Percentiles rank a stretch among this genome's conserved stretches.
These are phyloP conservation scores for Ficedula albicollis DNA, from an alignment of 2,797 vertebrate genomes.

Conservation along the genomic window DNA sequence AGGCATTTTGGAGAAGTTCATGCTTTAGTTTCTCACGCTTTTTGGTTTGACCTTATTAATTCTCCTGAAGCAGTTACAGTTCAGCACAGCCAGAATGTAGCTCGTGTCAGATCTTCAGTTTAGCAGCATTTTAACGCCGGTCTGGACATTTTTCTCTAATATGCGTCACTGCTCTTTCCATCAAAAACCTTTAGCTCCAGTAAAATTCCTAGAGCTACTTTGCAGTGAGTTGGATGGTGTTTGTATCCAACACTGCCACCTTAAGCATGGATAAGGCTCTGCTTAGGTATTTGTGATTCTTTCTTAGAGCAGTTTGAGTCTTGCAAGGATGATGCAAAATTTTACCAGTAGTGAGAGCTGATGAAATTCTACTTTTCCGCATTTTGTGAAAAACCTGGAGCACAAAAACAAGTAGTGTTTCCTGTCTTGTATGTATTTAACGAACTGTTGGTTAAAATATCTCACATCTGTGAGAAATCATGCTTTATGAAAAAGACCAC, in stretches of 20 bases:
- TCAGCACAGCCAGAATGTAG: background rate
- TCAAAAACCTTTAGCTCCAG: background rate
- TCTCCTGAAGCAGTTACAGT: background rate
- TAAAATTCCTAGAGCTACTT: background rate
- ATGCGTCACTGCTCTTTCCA: background rate
- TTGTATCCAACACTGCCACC: background rate
- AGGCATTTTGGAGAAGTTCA: background rate
- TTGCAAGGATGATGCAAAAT: background rate
- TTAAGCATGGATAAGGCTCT: background rate
- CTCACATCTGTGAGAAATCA: background rate
- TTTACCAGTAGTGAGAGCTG: background rate
- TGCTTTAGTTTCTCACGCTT: background rate
- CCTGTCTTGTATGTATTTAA: background rate
- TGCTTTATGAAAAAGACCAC: background rate
- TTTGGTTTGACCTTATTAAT: conserved; percentile 35
- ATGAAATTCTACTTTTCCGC: background rate
- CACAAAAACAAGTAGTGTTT: background rate
- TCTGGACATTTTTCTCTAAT: background rate
- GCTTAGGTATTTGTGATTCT: background rate
- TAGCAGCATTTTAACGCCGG: background rate
- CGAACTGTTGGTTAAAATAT: background rate
- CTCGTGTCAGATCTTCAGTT: background rate
- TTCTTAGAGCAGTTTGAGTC: background rate
- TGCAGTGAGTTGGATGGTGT: background rate
- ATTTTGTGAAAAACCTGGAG: background rate